phyloP scores from a whole-genome alignment of 2,888 invertebrate species.

The Sinopyrophorus schimmeli region DNA sequence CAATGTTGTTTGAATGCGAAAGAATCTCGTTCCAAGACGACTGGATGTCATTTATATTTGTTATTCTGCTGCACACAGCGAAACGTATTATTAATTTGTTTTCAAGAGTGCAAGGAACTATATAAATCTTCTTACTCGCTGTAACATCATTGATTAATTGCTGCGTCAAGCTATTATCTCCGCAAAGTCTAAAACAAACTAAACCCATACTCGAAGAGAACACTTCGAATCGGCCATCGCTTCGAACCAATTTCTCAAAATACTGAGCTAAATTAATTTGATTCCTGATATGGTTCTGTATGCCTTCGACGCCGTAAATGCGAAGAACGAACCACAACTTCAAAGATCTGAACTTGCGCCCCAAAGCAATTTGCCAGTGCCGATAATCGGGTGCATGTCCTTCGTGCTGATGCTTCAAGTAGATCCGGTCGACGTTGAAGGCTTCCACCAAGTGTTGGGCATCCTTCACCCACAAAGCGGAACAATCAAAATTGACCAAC shows the following conservation, averaged over 20 bases:
- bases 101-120: slow-evolving; percentile 87
- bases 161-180: slow-evolving; percentile 81
- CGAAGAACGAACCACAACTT: slow-evolving; percentile 96
- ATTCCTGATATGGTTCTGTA: slow-evolving; percentile 83
- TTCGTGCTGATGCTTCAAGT: slow-evolving; percentile 92
- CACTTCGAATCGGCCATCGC: slow-evolving; percentile 86
- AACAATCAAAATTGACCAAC: slow-evolving; percentile 98
- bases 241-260: slow-evolving; percentile 76
- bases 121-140: slow-evolving; percentile 85
- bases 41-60: slow-evolving; percentile 79
- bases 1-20: slow-evolving; percentile 71
- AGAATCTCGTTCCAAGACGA: slow-evolving; percentile 86
- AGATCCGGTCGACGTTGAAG: slow-evolving; percentile 96
- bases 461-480: slow-evolving; percentile 94
- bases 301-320: slow-evolving; percentile 83
- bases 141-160: slow-evolving; percentile 80
- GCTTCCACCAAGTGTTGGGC: slow-evolving; percentile 90
- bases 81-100: slow-evolving; percentile 85
- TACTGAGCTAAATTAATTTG: slow-evolving; percentile 85
- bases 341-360: slow-evolving; percentile 87
- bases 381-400: slow-evolving; percentile 90
- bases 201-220: slow-evolving; percentile 89
- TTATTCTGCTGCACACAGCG: slow-evolving; percentile 85
- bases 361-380: slow-evolving; percentile 97
- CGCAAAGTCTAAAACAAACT: slow-evolving; percentile 95